These are phyloP conservation scores for Gambelia wislizenii DNA, from an alignment of 2,797 vertebrate genomes.

Conservation along the genomic window DNA sequence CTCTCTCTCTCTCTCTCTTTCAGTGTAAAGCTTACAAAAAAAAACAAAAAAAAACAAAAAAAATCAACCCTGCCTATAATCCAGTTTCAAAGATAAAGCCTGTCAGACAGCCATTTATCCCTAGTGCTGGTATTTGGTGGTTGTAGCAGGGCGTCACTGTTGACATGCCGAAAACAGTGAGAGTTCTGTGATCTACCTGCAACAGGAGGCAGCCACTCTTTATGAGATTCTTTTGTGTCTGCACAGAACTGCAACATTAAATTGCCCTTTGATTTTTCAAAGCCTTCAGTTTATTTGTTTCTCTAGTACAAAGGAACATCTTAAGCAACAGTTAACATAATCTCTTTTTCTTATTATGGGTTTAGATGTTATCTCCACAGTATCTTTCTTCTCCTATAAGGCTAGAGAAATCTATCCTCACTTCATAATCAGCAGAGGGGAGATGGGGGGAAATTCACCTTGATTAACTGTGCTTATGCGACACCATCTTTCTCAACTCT, in stretches of 20 bases:
- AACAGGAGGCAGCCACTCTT: conserved; percentile 45
- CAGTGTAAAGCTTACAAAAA: conserved; percentile 21
- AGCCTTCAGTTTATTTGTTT: conserved; percentile 74
- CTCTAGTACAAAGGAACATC: conserved; percentile 65
- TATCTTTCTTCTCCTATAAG: conserved; percentile 55
- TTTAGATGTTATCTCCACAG: conserved; percentile 66
- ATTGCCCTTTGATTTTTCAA: conserved; percentile 74
- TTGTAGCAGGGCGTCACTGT: conserved; percentile 41
- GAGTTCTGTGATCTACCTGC: conserved; percentile 64
- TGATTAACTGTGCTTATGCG: conserved; percentile 62
- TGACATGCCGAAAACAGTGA: conserved; percentile 38
- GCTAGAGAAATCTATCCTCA: conserved; percentile 65
- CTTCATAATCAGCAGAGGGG: conserved; percentile 66
- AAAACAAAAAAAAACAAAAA: too few relatives aligned
- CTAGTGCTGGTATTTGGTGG: conserved; percentile 35
- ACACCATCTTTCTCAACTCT: conserved; percentile 50
- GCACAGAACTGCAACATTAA: conserved; percentile 56
- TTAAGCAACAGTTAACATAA: conserved; percentile 71
- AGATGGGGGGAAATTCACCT: conserved; percentile 69
- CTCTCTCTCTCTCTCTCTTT: background rate
- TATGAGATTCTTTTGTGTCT: conserved; percentile 59
- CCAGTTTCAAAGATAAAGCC: conserved; percentile 50
- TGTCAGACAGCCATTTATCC: conserved; percentile 18
- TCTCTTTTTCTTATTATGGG: conserved; percentile 68
- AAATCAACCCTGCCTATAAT: conserved; percentile 6